Evolutionary conservation across 2,113 vertebrate genomes (phyloP).

Genomic region (Amphilophus citrinellus): DNA sequence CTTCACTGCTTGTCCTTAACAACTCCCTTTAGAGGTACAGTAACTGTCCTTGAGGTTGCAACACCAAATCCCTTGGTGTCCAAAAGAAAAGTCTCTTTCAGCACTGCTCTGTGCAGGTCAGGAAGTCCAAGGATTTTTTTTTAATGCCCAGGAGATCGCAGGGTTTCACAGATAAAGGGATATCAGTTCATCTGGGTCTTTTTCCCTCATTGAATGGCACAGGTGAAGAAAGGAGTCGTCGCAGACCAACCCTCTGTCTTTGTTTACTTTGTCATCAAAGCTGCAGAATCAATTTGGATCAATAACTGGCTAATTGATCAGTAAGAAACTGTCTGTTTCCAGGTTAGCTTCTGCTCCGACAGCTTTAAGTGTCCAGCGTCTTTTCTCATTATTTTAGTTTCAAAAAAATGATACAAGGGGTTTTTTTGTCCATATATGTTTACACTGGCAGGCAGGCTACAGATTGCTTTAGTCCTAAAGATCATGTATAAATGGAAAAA

Average conservation of each 20-base stretch:
- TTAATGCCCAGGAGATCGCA: conserved; percentile 50
- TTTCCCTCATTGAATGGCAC: conserved; percentile 49
- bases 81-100: conserved; percentile 27
- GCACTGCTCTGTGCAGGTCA: conserved; percentile 26
- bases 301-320: conserved; percentile 5
- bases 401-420: accelerated
- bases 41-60: conserved; percentile 45
- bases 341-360: background rate
- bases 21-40: conserved; percentile 64
- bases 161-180: conserved; percentile 52
- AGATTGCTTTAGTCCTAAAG: background rate
- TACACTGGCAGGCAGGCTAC: background rate
- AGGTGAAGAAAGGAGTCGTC: conserved; percentile 6
- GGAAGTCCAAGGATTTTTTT: conserved; percentile 42
- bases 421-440: conserved; percentile 11
- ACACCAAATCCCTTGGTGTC: conserved; percentile 55
- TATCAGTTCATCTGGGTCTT: conserved; percentile 44
- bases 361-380: background rate
- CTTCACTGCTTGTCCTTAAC: conserved; percentile 69
- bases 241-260: background rate
- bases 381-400: background rate
- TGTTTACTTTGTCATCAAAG: conserved; percentile 25
- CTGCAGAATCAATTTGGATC: background rate
- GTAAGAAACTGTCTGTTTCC: background rate
- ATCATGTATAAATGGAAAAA: accelerated